phyloP scores from a whole-genome alignment of 2,797 vertebrate genomes.

The Muraenolepis orangiensis region DNA sequence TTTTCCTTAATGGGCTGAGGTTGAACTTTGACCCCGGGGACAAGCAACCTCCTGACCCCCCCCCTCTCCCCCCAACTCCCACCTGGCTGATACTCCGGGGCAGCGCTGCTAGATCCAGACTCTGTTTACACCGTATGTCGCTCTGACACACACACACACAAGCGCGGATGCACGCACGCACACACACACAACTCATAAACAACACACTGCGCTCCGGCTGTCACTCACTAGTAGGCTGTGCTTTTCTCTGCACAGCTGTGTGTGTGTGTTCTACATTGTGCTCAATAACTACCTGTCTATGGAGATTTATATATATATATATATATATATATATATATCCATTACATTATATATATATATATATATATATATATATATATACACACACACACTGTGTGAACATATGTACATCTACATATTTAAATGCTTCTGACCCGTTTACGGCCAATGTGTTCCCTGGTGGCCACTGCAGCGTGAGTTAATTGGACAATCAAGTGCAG shows the following conservation, averaged over 20 bases:
- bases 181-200: too few species aligned
- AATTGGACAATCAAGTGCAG: constrained; percentile 62
- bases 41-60: constrained; percentile 39
- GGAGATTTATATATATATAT: too few species aligned
- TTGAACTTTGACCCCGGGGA: constrained; percentile 39
- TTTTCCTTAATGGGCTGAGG: constrained; percentile 26
- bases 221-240: constrained; percentile 23
- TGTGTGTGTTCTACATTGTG: neutral
- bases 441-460: constrained; percentile 40
- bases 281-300: too few species aligned
- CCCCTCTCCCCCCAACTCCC: too few species aligned
- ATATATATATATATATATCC: too few species aligned
- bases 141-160: constrained; percentile 20
- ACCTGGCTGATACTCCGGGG: constrained; percentile 7
- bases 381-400: too few species aligned
- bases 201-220: constrained; percentile 12
- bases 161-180: neutral
- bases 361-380: too few species aligned
- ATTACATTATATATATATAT: too few species aligned
- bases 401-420: too few species aligned
- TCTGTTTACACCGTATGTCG: constrained; percentile 44
- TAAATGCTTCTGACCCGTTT: constrained; percentile 57
- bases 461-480: constrained; percentile 32
- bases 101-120: constrained; percentile 28
- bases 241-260: constrained; percentile 28